Conservation (phyloP, 2,113 vertebrate genomes). For the Grammomys dolichurus region DNA sequence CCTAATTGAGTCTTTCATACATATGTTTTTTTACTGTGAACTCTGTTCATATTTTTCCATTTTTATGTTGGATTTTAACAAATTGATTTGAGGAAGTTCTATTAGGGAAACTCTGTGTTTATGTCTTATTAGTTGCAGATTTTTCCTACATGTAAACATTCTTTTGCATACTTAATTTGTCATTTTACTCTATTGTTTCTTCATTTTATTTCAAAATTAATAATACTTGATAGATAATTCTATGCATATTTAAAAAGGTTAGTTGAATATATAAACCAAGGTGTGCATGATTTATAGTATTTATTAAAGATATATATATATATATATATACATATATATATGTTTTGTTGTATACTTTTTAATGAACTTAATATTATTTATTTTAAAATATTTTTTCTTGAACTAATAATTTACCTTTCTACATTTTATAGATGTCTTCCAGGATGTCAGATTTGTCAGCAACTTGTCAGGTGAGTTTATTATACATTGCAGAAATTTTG, state of each 20-base stretch:
- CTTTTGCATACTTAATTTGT: constrained; percentile 25
- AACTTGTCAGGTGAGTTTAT: constrained; percentile 95
- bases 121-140: constrained; percentile 20
- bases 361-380: constrained; percentile 42
- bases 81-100: not conserved
- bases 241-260: constrained; percentile 42
- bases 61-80: constrained; percentile 11
- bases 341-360: constrained; percentile 24
- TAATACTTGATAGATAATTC: constrained; percentile 48
- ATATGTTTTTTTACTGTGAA: constrained; percentile 22
- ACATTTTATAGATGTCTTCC: constrained; percentile 95
- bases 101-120: constrained; percentile 29
- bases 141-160: not conserved
- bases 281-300: not conserved
- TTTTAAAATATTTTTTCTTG: constrained; percentile 1
- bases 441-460: constrained; percentile 99
- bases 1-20: not conserved
- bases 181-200: constrained; percentile 29
- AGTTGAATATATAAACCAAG: constrained; percentile 6
- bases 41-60: not conserved
- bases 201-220: constrained; percentile 51
- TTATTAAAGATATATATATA: not conserved
- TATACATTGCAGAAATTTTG: not conserved
- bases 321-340: not conserved
- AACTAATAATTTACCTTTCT: constrained; percentile 62